Percentiles rank a stretch among this genome's conserved stretches.
These are phyloP conservation scores for Macrophya alboannulata DNA, from an alignment of 2,888 invertebrate species.

Conservation along the genomic window DNA sequence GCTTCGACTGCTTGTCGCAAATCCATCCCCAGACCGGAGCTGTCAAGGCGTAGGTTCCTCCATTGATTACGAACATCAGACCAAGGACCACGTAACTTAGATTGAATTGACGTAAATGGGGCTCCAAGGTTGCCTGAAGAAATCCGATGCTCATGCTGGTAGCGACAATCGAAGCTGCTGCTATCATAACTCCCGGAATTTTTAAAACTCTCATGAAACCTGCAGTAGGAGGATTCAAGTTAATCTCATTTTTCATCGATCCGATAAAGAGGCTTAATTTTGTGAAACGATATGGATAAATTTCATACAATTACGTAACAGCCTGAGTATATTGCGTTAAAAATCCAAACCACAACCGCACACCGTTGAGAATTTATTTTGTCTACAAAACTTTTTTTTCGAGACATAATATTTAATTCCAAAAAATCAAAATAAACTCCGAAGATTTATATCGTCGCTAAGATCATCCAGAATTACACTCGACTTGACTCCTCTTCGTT, in stretches of 20 bases:
- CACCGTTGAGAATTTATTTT: not conserved
- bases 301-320: not conserved
- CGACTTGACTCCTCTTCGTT: not conserved
- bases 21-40: constrained; percentile 92
- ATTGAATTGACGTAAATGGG: constrained; percentile 89
- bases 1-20: constrained; percentile 86
- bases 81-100: constrained; percentile 88
- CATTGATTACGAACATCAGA: constrained; percentile 92
- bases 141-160: constrained; percentile 94
- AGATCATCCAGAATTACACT: not conserved
- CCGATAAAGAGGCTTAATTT: not conserved
- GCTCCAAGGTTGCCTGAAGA: constrained; percentile 93
- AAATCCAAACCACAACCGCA: not conserved
- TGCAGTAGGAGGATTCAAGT: constrained; percentile 73
- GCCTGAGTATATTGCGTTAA: not conserved
- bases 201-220: constrained; percentile 86
- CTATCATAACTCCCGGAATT: constrained; percentile 89
- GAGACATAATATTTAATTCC: not conserved
- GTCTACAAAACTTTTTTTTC: not conserved
- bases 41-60: constrained; percentile 89
- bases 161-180: constrained; percentile 87
- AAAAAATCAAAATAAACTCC: not conserved
- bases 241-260: constrained; percentile 39
- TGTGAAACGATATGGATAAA: not conserved
- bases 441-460: not conserved